Conservation (phyloP, 2,888 invertebrate species). For the Malthinus seriepunctatus region DNA sequence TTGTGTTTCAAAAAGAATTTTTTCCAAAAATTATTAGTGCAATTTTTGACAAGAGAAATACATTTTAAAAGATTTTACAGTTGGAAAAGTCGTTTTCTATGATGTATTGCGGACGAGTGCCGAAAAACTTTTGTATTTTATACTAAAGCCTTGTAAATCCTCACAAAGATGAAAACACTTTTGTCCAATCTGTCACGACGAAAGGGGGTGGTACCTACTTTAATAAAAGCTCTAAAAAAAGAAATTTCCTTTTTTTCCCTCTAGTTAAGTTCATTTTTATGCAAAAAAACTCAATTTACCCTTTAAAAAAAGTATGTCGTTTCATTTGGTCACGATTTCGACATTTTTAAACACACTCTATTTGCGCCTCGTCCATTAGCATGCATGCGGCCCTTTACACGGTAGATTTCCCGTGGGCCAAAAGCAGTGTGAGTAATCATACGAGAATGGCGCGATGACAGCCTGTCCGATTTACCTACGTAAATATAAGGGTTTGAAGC, state of each 20-base stretch:
- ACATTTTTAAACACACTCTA: conserved; percentile 18
- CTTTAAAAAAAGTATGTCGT: conserved; percentile 7
- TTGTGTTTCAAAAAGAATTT: too few relatives aligned
- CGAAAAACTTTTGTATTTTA: conserved; percentile 4
- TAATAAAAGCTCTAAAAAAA: neutral
- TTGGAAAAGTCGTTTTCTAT: neutral
- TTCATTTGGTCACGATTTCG: conserved; percentile 12
- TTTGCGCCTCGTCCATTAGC: conserved; percentile 20
- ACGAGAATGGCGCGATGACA: conserved; percentile 26
- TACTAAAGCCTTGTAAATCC: conserved; percentile 2
- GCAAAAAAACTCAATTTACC: neutral
- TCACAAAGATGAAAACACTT: conserved; percentile 3
- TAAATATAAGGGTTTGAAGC: conserved; percentile 27
- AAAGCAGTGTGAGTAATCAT: conserved; percentile 36
- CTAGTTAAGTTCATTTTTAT: conserved; percentile 1
- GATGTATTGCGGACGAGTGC: neutral
- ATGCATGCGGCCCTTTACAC: conserved; percentile 30
- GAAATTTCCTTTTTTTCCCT: neutral
- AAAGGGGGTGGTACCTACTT: neutral
- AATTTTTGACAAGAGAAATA: neutral
- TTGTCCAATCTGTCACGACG: neutral
- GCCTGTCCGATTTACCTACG: conserved; percentile 32
- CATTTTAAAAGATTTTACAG: conserved; percentile 2
- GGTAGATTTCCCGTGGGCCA: conserved; percentile 41
- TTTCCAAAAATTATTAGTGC: too few relatives aligned